Percentiles rank a stretch among this genome's conserved stretches.
Conservation (phyloP, 2,888 invertebrate genomes). For the Arenicola marina region DNA sequence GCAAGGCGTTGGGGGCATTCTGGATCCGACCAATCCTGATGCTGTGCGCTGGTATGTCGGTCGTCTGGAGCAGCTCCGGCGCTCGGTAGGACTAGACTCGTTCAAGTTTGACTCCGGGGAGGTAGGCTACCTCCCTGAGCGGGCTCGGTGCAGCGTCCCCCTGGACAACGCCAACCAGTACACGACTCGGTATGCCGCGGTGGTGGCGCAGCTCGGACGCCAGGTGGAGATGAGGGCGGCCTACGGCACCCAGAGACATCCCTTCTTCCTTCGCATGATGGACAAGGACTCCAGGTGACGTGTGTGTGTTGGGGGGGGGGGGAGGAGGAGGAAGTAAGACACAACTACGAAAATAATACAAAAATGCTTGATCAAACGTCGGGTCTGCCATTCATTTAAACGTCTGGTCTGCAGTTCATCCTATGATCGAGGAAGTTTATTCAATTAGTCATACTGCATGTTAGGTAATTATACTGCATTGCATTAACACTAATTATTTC, state of each 20-base stretch:
- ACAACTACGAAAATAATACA: too few relatives aligned
- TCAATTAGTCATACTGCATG: too few relatives aligned
- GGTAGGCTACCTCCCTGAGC: constrained; percentile 36
- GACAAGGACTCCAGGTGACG: constrained; percentile 84
- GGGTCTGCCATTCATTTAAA: too few relatives aligned
- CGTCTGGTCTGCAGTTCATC: too few relatives aligned
- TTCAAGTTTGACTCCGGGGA: constrained; percentile 82
- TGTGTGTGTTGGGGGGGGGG: too few relatives aligned
- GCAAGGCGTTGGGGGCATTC: constrained; percentile 71
- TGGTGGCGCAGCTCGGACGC: constrained; percentile 23
- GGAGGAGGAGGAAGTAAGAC: too few relatives aligned
- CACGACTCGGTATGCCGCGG: constrained; percentile 38
- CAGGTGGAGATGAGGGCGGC: constrained; percentile 77
- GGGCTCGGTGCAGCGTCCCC: constrained; percentile 30
- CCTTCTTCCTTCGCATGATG: constrained; percentile 78
- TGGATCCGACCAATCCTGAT: constrained; percentile 83
- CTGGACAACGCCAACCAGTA: constrained; percentile 39
- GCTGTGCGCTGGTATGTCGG: constrained; percentile 75
- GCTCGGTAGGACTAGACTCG: constrained; percentile 76
- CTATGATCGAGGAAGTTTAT: too few relatives aligned
- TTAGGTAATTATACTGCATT: too few relatives aligned
- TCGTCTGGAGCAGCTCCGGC: constrained; percentile 68
- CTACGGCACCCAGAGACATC: constrained; percentile 78
- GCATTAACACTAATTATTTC: too few relatives aligned
- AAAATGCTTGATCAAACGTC: too few relatives aligned